Evolutionary conservation across 2,888 invertebrate species (phyloP).

Genomic region (Minunthozetes semirufus): DNA sequence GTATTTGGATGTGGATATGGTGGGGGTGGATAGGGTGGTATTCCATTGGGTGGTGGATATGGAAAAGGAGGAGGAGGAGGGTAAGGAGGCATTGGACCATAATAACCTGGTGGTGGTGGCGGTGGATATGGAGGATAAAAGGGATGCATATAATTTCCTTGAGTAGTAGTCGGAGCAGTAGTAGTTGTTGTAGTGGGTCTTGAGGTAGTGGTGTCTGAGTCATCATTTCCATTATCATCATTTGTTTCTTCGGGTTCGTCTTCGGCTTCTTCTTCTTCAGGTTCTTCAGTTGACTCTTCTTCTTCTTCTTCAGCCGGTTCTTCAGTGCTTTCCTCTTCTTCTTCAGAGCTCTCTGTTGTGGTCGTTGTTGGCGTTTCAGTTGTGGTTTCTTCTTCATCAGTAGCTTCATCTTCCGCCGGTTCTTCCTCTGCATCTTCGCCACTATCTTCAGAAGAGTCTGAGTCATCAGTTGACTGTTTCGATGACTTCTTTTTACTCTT

Average conservation of each 20-base stretch:
- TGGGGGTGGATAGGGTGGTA: background rate
- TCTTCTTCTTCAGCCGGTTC: background rate
- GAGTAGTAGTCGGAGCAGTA: background rate
- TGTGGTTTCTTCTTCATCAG: no score
- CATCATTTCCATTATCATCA: background rate
- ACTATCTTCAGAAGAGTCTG: no score
- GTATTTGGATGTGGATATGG: background rate
- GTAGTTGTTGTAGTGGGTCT: background rate
- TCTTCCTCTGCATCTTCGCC: no score
- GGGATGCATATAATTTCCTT: background rate
- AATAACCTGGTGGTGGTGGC: background rate
- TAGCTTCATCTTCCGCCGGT: no score
- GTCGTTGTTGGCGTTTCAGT: background rate
- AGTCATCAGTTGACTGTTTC: no score
- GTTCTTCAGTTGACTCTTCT: background rate
- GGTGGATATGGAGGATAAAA: background rate
- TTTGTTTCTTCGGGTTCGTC: background rate
- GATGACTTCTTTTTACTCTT: no score
- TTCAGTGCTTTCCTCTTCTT: conserved; percentile 2
- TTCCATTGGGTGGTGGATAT: background rate
- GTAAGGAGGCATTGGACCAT: background rate
- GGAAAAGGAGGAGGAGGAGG: background rate
- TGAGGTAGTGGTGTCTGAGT: background rate
- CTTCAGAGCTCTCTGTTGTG: background rate
- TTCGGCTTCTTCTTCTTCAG: background rate